Conservation (phyloP, 2,113 vertebrate genomes). For the Melanostigma gelatinosum region DNA sequence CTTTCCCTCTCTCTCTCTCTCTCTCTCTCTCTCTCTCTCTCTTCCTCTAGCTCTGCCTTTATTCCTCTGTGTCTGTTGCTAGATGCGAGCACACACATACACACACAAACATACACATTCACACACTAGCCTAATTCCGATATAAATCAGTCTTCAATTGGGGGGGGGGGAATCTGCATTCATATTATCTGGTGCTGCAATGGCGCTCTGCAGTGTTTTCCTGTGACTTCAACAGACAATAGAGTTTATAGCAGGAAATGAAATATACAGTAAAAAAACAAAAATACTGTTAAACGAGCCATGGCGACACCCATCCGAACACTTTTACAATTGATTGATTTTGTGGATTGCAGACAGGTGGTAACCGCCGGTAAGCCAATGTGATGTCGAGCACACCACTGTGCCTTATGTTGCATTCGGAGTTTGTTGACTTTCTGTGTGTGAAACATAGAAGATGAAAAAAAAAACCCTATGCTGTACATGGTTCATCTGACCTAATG, state of each 20-base stretch:
- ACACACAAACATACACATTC: slow-evolving; percentile 12
- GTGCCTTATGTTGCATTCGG: slow-evolving; percentile 32
- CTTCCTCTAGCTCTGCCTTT: slow-evolving; percentile 70
- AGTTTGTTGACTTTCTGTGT: slow-evolving; percentile 42
- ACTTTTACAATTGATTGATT: slow-evolving; percentile 10
- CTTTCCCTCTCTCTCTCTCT: slow-evolving; percentile 70
- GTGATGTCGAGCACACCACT: slow-evolving; percentile 13
- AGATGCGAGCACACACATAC: slow-evolving; percentile 20
- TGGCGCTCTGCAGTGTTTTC: slow-evolving; percentile 28
- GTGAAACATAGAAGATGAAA: slow-evolving; percentile 10
- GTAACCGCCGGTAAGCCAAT: slow-evolving; percentile 2
- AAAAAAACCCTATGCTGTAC: background rate
- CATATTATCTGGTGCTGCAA: slow-evolving; percentile 52
- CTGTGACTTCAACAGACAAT: slow-evolving; percentile 7
- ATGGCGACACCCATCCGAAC: background rate
- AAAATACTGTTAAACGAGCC: slow-evolving; percentile 10
- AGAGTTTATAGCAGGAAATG: slow-evolving; percentile 15
- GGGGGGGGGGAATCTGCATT: slow-evolving; percentile 43
- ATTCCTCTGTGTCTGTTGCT: slow-evolving; percentile 64
- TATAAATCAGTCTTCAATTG: slow-evolving; percentile 73
- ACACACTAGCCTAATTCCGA: slow-evolving; percentile 61
- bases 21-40: slow-evolving; percentile 69
- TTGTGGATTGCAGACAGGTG: background rate
- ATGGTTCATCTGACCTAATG: slow-evolving; percentile 46
- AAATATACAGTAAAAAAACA: slow-evolving; percentile 14